phyloP scores from a whole-genome alignment of 1,140 invertebrate species.

The Palaemon carinicauda region DNA sequence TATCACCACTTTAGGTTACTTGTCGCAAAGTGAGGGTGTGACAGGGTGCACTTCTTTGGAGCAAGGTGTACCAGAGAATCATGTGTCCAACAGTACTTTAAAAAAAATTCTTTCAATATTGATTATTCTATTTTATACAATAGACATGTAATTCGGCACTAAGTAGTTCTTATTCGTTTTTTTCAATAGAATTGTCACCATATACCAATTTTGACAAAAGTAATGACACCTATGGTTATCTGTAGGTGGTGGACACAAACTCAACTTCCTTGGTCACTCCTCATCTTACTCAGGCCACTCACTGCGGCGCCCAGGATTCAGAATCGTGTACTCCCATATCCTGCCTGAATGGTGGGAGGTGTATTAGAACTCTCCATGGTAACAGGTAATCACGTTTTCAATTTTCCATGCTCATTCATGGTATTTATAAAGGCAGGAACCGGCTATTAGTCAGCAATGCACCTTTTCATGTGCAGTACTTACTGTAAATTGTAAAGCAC shows the following conservation, averaged over 20 bases:
- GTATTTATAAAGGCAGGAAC: background rate
- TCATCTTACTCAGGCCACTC: background rate
- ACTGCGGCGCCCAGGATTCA: conserved; percentile 4
- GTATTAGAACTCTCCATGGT: background rate
- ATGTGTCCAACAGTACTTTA: no score
- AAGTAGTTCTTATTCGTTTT: background rate
- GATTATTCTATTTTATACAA: no score
- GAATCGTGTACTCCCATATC: conserved; percentile 24
- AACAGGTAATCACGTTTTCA: background rate
- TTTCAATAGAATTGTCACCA: background rate
- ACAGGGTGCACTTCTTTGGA: no score
- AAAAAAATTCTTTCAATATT: no score
- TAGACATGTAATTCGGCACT: no score
- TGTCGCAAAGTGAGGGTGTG: no score
- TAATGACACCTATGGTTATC: background rate
- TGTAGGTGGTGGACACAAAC: conserved; percentile 43
- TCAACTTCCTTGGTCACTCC: conserved; percentile 40
- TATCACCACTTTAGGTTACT: no score
- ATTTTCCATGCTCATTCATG: background rate
- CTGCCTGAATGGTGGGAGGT: conserved; percentile 34
- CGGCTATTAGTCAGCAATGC: background rate
- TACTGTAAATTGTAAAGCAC: no score
- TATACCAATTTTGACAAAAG: background rate
- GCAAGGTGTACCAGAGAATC: no score
- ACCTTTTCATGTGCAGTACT: no score